A percentile compares a stretch with the other conserved stretches of the same genome.
Evolutionary conservation across 2,888 invertebrate species (phyloP).

Genomic region (Cephus nigrinus): DNA sequence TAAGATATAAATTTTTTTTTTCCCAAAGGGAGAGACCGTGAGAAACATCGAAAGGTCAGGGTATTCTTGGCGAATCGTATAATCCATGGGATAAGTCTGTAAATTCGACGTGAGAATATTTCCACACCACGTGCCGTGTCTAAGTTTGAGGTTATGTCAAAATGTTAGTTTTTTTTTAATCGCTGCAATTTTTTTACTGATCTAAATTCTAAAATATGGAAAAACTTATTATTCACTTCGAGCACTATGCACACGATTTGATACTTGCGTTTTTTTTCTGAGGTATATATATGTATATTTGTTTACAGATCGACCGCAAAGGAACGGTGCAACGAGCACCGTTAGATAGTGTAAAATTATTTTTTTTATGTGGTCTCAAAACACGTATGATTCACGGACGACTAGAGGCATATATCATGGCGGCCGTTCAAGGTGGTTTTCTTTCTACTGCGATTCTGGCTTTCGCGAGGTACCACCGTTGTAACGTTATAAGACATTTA

Average conservation of each 20-base stretch:
- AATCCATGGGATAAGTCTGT: not conserved
- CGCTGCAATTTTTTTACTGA: not conserved
- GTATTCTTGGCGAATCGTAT: not conserved
- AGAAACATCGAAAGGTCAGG: not conserved
- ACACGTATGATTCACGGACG: slow-evolving; percentile 44
- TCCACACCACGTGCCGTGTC: not conserved
- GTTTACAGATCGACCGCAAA: slow-evolving; percentile 22
- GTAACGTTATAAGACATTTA: not conserved
- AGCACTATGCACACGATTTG: not conserved
- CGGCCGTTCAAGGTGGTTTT: slow-evolving; percentile 42
- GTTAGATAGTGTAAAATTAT: slow-evolving; percentile 17
- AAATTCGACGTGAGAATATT: not conserved
- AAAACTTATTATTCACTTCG: not conserved
- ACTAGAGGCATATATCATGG: slow-evolving; percentile 21
- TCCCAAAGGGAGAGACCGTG: not conserved
- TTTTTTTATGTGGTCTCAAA: slow-evolving; percentile 42
- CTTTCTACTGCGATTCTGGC: slow-evolving; percentile 26
- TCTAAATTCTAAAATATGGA: not conserved
- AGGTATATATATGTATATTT: not conserved
- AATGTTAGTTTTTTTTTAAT: not conserved
- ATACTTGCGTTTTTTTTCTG: not conserved
- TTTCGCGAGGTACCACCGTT: not conserved
- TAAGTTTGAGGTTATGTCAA: not conserved
- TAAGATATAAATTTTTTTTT: not conserved
- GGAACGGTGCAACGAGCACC: slow-evolving; percentile 23